Evolutionary conservation across 2,797 vertebrate genomes (phyloP).

Genomic region (Loris lydekkerianus): DNA sequence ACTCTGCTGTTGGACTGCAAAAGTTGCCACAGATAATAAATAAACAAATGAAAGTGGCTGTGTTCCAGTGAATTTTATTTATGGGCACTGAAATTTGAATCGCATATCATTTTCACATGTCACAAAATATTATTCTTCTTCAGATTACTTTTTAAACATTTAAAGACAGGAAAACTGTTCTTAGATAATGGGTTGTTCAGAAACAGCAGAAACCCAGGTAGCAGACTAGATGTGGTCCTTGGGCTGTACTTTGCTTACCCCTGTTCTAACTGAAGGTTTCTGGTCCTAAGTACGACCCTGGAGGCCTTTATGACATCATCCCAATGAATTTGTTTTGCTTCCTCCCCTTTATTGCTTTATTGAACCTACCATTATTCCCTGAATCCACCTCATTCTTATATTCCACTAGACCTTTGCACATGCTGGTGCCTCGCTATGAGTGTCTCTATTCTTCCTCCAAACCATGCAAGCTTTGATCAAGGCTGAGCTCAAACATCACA

Average conservation of each 20-base stretch:
- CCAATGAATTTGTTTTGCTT: not conserved
- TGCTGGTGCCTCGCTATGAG: not conserved
- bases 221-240: not conserved
- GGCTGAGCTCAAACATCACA: not conserved
- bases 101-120: constrained; percentile 7
- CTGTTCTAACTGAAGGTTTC: not conserved
- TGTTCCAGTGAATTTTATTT: constrained; percentile 54
- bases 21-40: constrained; percentile 7
- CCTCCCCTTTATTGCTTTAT: not conserved
- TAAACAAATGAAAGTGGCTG: constrained; percentile 16
- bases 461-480: not conserved
- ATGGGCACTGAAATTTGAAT: constrained; percentile 5
- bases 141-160: not conserved
- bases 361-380: not conserved
- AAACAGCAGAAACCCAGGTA: not conserved
- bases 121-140: constrained; percentile 39
- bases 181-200: not conserved
- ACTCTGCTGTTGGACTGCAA: not conserved
- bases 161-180: not conserved
- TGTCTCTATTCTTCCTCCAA: not conserved
- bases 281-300: too few relatives aligned
- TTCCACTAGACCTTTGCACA: not conserved
- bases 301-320: not conserved
- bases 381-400: not conserved
- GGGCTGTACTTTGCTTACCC: not conserved